Conservation (phyloP, 2,797 vertebrate genomes). For the Eulemur rubriventer region DNA sequence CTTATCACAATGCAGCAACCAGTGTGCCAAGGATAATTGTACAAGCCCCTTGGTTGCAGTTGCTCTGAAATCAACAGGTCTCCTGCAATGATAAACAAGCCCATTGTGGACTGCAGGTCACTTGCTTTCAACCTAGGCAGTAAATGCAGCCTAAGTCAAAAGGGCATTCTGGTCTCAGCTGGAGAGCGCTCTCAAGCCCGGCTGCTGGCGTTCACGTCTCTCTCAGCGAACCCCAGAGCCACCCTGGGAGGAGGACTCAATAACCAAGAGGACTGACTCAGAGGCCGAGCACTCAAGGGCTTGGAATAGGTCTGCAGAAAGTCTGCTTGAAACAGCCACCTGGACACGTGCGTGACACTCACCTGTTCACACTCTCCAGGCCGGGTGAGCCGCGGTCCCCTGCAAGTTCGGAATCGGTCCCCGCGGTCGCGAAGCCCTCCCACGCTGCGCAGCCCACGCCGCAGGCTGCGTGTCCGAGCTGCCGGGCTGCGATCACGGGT, state of each 20-base stretch:
- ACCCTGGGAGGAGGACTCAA: not conserved
- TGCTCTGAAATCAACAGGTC: conserved; percentile 69
- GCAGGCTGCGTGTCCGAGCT: not conserved
- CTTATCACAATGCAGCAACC: not conserved
- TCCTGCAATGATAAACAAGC: not conserved
- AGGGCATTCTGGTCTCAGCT: not conserved
- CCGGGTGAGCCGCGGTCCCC: not conserved
- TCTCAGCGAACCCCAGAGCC: not conserved
- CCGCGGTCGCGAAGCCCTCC: not conserved
- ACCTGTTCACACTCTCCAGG: conserved; percentile 73
- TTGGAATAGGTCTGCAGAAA: not conserved
- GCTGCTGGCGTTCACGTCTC: not conserved
- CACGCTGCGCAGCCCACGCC: not conserved
- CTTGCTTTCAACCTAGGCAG: not conserved
- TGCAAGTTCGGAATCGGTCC: conserved; percentile 35
- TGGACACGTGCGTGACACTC: conserved; percentile 69
- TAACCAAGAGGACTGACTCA: not conserved
- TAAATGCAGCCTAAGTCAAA: not conserved
- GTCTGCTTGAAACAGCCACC: not conserved
- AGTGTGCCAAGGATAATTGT: not conserved
- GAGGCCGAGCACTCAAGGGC: not conserved
- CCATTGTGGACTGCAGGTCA: not conserved
- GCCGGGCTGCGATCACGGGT: not conserved
- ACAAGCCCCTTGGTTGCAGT: not conserved
- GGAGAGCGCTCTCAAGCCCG: not conserved